Evolutionary conservation across 1,140 invertebrate species (phyloP).

Genomic region (Musca vetustissima): DNA sequence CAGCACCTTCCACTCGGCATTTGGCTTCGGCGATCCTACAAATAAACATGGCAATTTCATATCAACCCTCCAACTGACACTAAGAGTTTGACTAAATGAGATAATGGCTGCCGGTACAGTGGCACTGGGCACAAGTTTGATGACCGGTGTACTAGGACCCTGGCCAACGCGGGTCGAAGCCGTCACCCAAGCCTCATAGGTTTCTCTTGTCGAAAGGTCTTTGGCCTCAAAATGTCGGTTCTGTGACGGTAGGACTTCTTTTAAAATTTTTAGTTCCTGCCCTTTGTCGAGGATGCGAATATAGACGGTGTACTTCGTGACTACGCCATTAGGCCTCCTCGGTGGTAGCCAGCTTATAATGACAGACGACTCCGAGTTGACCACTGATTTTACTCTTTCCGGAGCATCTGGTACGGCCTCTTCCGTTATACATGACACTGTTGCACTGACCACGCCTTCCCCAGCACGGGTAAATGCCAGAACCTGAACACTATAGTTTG

Average conservation of each 20-base stretch:
- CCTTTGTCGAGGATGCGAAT: constrained; percentile 62
- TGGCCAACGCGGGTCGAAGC: constrained; percentile 64
- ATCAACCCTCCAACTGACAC: constrained; percentile 60
- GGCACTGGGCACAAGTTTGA: constrained; percentile 58
- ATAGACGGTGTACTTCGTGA: constrained; percentile 76
- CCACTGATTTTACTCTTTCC: constrained; percentile 72
- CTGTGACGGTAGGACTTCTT: constrained; percentile 54
- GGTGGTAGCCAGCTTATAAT: constrained; percentile 79
- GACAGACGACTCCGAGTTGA: constrained; percentile 68
- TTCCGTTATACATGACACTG: constrained; percentile 72
- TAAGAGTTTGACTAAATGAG: constrained; percentile 61
- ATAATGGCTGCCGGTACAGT: constrained; percentile 65
- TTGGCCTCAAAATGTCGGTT: constrained; percentile 61
- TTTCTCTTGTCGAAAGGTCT: constrained; percentile 60
- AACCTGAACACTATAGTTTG: constrained; percentile 80
- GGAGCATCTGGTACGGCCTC: constrained; percentile 74
- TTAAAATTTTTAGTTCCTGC: constrained; percentile 45
- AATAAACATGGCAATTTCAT: constrained; percentile 63
- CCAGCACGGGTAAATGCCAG: constrained; percentile 76
- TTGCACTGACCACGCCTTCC: constrained; percentile 69
- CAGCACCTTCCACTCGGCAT: constrained; percentile 59
- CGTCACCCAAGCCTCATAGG: constrained; percentile 69
- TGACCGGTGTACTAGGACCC: constrained; percentile 60
- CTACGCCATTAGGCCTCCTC: constrained; percentile 69
- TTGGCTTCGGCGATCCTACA: constrained; percentile 62